phyloP scores from a whole-genome alignment of 2,888 invertebrate genomes.

The Dolomedes plantarius region DNA sequence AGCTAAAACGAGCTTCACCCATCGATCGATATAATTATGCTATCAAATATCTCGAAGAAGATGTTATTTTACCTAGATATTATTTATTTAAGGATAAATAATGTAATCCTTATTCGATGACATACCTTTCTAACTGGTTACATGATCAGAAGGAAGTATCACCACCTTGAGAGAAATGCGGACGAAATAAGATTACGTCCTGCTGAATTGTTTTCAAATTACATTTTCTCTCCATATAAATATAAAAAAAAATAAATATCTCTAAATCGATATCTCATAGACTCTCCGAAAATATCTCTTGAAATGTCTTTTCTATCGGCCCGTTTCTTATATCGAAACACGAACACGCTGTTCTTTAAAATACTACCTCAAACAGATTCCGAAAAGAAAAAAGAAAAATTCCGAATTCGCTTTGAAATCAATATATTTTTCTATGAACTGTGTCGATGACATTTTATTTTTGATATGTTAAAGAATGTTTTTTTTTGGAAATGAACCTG shows the following conservation, averaged over 20 bases:
- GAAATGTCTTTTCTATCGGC: not conserved
- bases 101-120: no score
- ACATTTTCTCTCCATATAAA: not conserved
- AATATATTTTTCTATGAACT: no score
- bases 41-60: no score
- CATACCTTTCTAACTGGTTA: no score
- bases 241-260: not conserved
- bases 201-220: not conserved
- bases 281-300: not conserved
- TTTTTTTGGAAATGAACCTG: no score
- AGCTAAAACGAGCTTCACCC: no score
- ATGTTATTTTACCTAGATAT: no score
- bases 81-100: no score
- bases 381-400: not conserved
- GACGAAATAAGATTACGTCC: not conserved
- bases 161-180: not conserved
- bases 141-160: no score
- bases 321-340: not conserved
- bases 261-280: not conserved
- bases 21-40: no score
- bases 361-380: not conserved
- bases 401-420: not conserved
- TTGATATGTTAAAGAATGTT: no score
- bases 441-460: no score
- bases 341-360: not conserved